These are phyloP conservation scores for Penaeus indicus DNA, from an alignment of 1,140 invertebrate genomes.

Conservation along the genomic window DNA sequence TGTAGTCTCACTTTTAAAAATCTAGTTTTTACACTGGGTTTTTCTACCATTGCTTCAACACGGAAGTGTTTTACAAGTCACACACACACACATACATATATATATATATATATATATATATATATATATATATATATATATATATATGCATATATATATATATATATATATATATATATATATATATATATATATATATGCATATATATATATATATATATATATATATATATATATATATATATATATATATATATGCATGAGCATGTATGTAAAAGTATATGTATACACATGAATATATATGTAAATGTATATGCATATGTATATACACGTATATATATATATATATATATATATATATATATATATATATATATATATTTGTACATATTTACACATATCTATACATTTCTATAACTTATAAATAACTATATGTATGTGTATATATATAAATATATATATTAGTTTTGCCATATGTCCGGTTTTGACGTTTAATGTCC, in stretches of 20 bases:
- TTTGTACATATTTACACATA: not conserved
- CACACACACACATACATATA: too few species aligned
- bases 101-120: too few species aligned
- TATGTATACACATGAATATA: not conserved
- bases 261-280: not conserved
- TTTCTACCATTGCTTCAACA: too few species aligned
- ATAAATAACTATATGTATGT: not conserved
- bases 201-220: not conserved
- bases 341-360: not conserved
- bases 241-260: not conserved
- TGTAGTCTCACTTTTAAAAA: too few species aligned
- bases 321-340: not conserved
- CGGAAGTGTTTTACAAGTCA: too few species aligned
- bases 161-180: too few species aligned
- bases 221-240: too few species aligned
- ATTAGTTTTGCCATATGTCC: not conserved
- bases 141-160: too few species aligned
- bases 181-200: not conserved
- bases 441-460: conserved; percentile 11
- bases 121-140: too few species aligned
- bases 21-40: too few species aligned
- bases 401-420: not conserved
- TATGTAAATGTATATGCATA: not conserved
- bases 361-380: conserved; percentile 26
- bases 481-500: not conserved